Base-by-base conservation (phyloP, 2,797 vertebrate genomes). In the Dicrostonyx torquatus region DNA sequence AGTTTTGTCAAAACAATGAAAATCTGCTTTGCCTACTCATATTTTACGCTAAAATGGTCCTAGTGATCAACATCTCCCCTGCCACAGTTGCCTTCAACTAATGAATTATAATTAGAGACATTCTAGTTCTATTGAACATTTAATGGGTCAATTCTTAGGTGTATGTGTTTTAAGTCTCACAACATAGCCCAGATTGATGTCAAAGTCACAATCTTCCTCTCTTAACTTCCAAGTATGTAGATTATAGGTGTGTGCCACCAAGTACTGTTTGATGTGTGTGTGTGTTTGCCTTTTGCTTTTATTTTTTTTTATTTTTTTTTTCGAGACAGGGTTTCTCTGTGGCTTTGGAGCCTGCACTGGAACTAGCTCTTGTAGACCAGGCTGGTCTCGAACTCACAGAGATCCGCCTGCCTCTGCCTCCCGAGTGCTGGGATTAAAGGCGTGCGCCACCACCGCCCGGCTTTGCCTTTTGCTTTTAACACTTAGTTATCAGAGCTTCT, bases 1-100 rank as follows among this genome's bases (percentile, higher is more conserved):
- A 18, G 31, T 90, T 89, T 89, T 93, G n/a, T 26, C 22, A 76
- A 26, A 89, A 80, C 14, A 45, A 17, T 76, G 37, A 96, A 91
- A 77, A 43, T 11, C 40, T 72, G 37, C 20, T 73, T 37, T 87
- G 7, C 14, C 31, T 89, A 64, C 3, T 79, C 40, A 72, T 80
- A 18, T 70, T 64, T 73, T 18, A 87, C 37, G 26, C 26, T 73
- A 29, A 91, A 94, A 95, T 87, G 75, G 58, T 43, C 50, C 84
- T 83, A 17, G 26, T 53, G 72, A 73, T 85, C 62, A 94, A 92
- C 34, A 85, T 53, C 8, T 60, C 29, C n/a, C 22, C 40, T 92
- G 13, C 11, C n/a, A 45, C 29, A 89, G 80, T 55, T 84, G 37
- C 17, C 64, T 1, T 85, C 50, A 90, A 64, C 3, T 50, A 75